These are phyloP conservation scores for Tilapia sparmanii DNA, from an alignment of 2,113 vertebrate genomes.

Conservation along the genomic window DNA sequence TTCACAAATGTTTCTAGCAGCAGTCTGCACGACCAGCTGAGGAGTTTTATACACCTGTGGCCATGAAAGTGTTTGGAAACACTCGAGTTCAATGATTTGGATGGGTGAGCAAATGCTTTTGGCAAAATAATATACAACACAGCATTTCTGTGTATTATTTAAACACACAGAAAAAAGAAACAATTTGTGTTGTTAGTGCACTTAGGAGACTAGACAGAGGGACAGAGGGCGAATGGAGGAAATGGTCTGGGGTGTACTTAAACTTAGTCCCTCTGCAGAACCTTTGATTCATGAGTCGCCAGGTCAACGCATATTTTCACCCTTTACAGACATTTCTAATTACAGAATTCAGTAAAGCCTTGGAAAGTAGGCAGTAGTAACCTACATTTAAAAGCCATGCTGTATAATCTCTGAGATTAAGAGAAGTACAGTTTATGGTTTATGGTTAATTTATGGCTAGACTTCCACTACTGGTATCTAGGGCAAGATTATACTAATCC, in stretches of 20 bases:
- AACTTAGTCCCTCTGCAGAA: background rate
- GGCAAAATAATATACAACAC: background rate
- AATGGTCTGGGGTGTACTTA: background rate
- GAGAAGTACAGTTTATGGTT: background rate
- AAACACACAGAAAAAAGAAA: background rate
- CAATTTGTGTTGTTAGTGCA: background rate
- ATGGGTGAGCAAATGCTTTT: background rate
- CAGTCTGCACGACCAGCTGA: background rate
- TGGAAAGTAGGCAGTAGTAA: background rate
- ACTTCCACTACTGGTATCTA: background rate
- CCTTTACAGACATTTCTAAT: background rate
- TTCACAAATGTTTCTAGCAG: background rate
- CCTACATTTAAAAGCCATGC: background rate
- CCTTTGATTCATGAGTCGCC: background rate
- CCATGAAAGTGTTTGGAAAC: background rate
- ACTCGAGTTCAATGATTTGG: background rate
- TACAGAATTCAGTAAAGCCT: background rate
- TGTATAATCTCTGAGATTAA: slow-evolving; percentile 29
- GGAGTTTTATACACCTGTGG: background rate
- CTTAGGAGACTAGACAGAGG: background rate
- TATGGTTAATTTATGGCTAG: background rate
- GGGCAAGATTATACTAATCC: slow-evolving; percentile 30
- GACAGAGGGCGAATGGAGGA: fast-evolving
- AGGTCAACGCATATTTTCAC: fast-evolving
- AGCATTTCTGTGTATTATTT: background rate